Conservation (phyloP, 2,113 vertebrate genomes). For the Sclerurus mexicanus region DNA sequence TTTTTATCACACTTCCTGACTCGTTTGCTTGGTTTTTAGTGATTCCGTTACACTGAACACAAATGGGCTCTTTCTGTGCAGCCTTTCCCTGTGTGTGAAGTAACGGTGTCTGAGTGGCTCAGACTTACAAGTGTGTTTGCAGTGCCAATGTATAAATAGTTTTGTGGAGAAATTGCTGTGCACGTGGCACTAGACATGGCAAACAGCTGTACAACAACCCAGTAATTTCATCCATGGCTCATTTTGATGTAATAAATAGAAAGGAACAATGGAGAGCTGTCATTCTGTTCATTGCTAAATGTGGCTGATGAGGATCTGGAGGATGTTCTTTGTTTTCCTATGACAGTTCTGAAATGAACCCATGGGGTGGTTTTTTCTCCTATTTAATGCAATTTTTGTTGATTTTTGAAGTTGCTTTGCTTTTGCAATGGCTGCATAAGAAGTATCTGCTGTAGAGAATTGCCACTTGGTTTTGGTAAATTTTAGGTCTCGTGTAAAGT, state of each 20-base stretch:
- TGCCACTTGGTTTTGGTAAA: not conserved
- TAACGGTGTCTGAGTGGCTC: not conserved
- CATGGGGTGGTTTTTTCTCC: too few relatives aligned
- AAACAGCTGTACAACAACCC: slow-evolving; percentile 30
- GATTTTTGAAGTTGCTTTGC: not conserved
- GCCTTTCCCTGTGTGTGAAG: not conserved
- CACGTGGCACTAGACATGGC: not conserved
- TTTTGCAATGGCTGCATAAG: not conserved
- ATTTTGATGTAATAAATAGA: slow-evolving; percentile 24
- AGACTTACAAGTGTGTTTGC: not conserved
- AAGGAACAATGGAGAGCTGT: slow-evolving; percentile 19
- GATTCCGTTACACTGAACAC: not conserved
- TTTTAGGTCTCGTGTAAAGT: not conserved
- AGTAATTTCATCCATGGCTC: not conserved
- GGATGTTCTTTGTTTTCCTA: slow-evolving; percentile 4
- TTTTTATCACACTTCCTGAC: not conserved
- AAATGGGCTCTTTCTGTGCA: not conserved
- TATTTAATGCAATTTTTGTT: not conserved
- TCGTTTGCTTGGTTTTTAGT: accelerated
- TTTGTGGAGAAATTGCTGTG: not conserved
- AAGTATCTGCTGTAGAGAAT: not conserved
- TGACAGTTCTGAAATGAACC: not conserved
- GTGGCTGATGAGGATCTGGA: not conserved
- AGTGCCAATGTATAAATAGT: not conserved
- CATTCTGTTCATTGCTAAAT: slow-evolving; percentile 21